Base-by-base conservation (phyloP, 2,888 invertebrate species). In the Galeruca laticollis region DNA sequence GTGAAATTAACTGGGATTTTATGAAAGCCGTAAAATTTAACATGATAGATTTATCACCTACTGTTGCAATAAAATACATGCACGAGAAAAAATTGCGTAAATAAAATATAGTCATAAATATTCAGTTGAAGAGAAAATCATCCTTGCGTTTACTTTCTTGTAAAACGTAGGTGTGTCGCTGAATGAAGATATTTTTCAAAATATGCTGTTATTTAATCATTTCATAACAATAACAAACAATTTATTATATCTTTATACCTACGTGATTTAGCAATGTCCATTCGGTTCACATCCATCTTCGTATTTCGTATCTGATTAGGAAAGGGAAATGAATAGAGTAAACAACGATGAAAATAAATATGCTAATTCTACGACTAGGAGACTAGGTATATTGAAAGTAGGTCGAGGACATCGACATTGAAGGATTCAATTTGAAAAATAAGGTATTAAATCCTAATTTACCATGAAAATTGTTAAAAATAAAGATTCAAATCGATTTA, bases 1-100 rank as follows among this genome's bases (percentile, higher is more conserved):
- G 6, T 26, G 6, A 26, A 26, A 26, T 26, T 26, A 26, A 26
- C 4, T 37, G 13, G 10, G 4, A 47, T 9, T 47, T 18, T 18
- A 8, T 13, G 13, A 5, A 47, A 15, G 18, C 15, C 2, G 18
- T 47, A 15, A 47, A 47, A 21, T 20, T 51, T n/a, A 11, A 9
- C 43, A n/a, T 43, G 15, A 43, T 35, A 21, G 21, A 52, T 51
- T 59, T 18, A 37, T 59, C 9, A 11, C 18, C 9, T 6, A 6
- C 21, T 15, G 57, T 56, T 54, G 64, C 57, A 26, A 43, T 64
- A 33, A 31, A 40, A 47, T 20, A 13, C 13, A 18, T 21, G 31
- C 10, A 10, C 31, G 26, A 26, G 26, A 26, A 31, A 31, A 47
- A 37, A 40, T 18, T 37, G 40, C 21, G 18, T 15, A 51, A 51